Conservation (phyloP, 2,888 invertebrate species). For the Heliconius ismenius region DNA sequence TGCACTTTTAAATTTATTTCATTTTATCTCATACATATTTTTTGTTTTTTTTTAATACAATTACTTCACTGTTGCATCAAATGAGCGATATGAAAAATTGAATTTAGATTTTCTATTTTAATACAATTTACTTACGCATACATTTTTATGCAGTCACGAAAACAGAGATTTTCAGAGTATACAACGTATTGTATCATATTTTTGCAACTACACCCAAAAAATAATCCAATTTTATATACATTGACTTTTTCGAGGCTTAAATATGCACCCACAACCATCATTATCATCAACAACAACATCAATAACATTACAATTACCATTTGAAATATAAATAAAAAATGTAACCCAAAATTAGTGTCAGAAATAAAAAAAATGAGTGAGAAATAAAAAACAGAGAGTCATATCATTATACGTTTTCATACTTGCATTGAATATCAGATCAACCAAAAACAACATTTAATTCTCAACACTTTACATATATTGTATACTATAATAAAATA, state of each 20-base stretch:
- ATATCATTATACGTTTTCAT: background rate
- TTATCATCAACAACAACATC: background rate
- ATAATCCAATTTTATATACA: background rate
- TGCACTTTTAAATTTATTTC: too few relatives aligned
- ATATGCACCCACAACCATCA: too few relatives aligned
- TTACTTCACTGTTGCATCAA: too few relatives aligned
- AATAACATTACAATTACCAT: background rate
- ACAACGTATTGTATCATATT: background rate
- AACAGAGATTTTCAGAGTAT: too few relatives aligned
- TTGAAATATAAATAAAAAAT: too few relatives aligned
- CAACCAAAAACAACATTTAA: background rate
- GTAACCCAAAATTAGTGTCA: too few relatives aligned
- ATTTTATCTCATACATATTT: too few relatives aligned
- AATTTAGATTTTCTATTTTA: too few relatives aligned
- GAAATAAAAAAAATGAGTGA: background rate
- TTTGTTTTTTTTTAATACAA: too few relatives aligned
- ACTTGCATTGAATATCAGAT: background rate
- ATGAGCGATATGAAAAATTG: too few relatives aligned
- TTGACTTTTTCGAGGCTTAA: background rate
- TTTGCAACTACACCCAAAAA: background rate
- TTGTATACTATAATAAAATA: background rate
- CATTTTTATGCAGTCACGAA: background rate
- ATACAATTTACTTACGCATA: too few relatives aligned
- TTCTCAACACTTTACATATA: conserved; percentile 12
- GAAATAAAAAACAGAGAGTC: background rate